Conservation (phyloP, 2,113 vertebrate species). For the Ptilorrhoa leucosticta region DNA sequence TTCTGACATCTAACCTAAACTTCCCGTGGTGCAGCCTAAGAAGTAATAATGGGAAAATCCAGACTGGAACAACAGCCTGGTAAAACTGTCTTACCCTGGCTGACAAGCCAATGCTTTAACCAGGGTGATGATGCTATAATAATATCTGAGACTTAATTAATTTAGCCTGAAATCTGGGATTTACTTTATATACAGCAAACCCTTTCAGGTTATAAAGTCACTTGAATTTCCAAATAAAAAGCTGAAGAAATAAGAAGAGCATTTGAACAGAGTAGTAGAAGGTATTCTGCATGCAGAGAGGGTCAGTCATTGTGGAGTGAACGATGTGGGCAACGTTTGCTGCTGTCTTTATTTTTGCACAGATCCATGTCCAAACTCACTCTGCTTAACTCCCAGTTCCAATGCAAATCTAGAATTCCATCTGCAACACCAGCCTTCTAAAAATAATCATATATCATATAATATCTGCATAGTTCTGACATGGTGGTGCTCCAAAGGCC, state of each 20-base stretch:
- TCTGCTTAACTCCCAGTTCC: neutral
- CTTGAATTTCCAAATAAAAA: neutral
- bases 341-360: neutral
- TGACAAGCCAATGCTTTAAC: neutral
- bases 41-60: neutral
- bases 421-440: neutral
- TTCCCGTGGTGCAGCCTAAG: neutral
- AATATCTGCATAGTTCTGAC: neutral
- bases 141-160: neutral
- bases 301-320: neutral
- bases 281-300: neutral
- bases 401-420: neutral
- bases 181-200: neutral
- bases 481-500: rapidly evolving
- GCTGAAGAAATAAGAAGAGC: neutral
- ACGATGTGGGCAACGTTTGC: rapidly evolving
- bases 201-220: neutral
- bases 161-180: neutral
- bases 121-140: neutral
- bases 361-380: neutral
- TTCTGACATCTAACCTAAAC: neutral
- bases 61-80: neutral
- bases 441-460: rapidly evolving
- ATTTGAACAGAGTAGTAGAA: neutral
- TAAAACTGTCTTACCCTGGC: neutral